These are phyloP conservation scores for Emmelina monodactyla DNA, from an alignment of 2,888 invertebrate genomes.

Conservation along the genomic window DNA sequence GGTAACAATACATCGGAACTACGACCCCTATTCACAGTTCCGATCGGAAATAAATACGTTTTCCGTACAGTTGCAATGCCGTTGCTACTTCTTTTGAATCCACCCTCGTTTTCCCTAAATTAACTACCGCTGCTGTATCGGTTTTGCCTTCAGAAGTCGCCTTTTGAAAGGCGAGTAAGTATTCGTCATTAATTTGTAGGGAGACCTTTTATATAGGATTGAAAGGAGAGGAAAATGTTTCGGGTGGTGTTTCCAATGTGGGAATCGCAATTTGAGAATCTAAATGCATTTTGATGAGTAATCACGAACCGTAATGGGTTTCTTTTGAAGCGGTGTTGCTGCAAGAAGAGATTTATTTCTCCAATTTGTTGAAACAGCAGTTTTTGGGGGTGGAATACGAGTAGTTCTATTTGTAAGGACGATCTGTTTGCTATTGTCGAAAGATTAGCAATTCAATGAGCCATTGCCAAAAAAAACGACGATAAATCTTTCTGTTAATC, in stretches of 20 bases:
- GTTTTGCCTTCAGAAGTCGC: slow-evolving; percentile 27
- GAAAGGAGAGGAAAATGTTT: slow-evolving; percentile 25
- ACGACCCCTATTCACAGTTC: slow-evolving; percentile 17
- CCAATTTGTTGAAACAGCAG: too few species aligned
- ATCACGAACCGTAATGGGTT: slow-evolving; percentile 22
- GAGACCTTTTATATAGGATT: slow-evolving; percentile 20
- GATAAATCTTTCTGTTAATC: not conserved
- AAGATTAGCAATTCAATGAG: too few species aligned
- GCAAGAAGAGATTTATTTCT: too few species aligned
- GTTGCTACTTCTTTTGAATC: slow-evolving; percentile 26
- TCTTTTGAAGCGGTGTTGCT: slow-evolving; percentile 1
- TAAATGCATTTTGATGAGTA: slow-evolving; percentile 32
- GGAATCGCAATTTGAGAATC: slow-evolving; percentile 33
- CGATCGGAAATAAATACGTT: slow-evolving; percentile 17
- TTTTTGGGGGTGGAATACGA: too few species aligned
- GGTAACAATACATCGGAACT: slow-evolving; percentile 16
- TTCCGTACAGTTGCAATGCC: slow-evolving; percentile 18
- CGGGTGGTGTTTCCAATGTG: slow-evolving; percentile 16
- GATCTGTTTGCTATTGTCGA: too few species aligned
- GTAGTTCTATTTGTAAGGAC: too few species aligned
- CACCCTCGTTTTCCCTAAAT: slow-evolving; percentile 24
- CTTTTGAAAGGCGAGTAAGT: slow-evolving; percentile 31
- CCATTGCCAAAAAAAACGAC: too few species aligned
- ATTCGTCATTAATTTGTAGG: slow-evolving; percentile 29
- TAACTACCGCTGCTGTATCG: slow-evolving; percentile 23